These are phyloP conservation scores for Tupaia tana DNA, from an alignment of 2,113 vertebrate genomes.

Conservation along the genomic window DNA sequence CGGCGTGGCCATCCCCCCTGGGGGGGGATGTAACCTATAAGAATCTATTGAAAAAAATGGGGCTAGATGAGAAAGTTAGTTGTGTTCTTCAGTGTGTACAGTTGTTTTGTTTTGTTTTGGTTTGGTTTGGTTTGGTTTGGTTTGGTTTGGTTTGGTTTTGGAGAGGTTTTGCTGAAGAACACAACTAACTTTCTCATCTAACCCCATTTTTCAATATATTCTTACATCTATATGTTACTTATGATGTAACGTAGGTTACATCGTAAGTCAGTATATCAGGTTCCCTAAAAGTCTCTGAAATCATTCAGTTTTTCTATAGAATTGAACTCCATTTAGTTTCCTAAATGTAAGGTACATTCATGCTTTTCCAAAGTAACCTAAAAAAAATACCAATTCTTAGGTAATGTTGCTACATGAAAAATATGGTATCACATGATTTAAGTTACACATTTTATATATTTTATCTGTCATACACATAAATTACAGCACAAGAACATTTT, in stretches of 20 bases:
- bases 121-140: too few relatives aligned
- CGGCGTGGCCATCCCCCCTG: too few relatives aligned
- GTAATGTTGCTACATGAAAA: background rate
- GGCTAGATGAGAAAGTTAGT: too few relatives aligned
- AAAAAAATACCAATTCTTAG: background rate
- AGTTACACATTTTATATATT: background rate
- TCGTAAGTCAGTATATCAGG: background rate
- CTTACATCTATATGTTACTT: background rate
- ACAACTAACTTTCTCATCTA: constrained; percentile 2
- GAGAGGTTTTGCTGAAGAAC: background rate
- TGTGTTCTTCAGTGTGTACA: too few relatives aligned
- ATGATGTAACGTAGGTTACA: background rate
- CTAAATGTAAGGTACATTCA: background rate
- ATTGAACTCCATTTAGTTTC: background rate
- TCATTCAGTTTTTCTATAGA: background rate
- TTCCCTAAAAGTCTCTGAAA: background rate
- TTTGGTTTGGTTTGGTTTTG: too few relatives aligned
- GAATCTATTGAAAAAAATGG: too few relatives aligned
- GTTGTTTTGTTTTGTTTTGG: too few relatives aligned
- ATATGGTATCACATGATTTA: background rate
- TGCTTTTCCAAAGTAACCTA: background rate
- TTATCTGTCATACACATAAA: background rate
- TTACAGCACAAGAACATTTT: background rate
- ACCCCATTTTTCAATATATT: background rate
- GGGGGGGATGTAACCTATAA: too few relatives aligned